A percentile compares a stretch with the other conserved stretches of the same genome.
Conservation (phyloP, 2,113 vertebrate species). For the Alosa alosa region DNA sequence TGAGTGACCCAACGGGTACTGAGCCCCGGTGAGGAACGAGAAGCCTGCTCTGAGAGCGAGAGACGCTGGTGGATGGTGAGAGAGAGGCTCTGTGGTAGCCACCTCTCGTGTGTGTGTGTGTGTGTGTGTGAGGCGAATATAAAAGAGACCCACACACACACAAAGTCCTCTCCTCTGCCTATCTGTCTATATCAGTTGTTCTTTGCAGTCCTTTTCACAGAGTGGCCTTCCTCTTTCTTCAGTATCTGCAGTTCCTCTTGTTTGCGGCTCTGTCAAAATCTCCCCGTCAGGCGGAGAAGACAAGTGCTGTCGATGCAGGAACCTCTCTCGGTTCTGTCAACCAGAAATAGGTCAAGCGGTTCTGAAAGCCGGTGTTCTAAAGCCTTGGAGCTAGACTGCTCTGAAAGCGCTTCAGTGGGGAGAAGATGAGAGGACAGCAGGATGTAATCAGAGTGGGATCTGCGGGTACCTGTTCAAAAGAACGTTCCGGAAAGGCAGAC, state of each 20-base stretch:
- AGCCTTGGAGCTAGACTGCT: not conserved
- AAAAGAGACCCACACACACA: not conserved
- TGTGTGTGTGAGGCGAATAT: not conserved
- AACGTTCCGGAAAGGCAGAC: not conserved
- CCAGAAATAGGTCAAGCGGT: slow-evolving; percentile 25
- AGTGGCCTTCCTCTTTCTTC: not conserved
- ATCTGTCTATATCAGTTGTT: not conserved
- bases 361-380: not conserved
- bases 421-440: not conserved
- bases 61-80: not conserved
- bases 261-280: not conserved
- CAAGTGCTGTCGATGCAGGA: not conserved
- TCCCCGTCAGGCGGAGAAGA: not conserved
- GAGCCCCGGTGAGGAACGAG: not conserved
- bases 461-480: not conserved
- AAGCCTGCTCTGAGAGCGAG: slow-evolving; percentile 26
- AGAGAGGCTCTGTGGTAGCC: not conserved
- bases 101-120: not conserved
- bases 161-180: not conserved
- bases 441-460: not conserved
- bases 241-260: slow-evolving; percentile 7
- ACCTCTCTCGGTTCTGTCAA: not conserved
- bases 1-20: slow-evolving; percentile 26
- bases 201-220: not conserved
- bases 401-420: not conserved